Evolutionary conservation across 2,113 vertebrate species (phyloP).

Genomic region (Corapipo altera): DNA sequence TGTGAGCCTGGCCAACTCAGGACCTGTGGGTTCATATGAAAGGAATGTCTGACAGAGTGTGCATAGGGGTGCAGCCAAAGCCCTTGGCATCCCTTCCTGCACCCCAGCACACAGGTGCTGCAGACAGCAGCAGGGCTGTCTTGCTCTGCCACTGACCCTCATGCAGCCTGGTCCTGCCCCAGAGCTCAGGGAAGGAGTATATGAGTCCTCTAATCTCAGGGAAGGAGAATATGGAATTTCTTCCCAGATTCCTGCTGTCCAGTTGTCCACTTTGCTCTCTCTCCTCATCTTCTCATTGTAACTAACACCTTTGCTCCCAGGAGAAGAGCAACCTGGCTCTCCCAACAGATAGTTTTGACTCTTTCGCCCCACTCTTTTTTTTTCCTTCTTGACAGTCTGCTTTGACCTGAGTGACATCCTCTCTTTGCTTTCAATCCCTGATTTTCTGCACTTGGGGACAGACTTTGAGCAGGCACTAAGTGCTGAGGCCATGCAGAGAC

Average conservation of each 20-base stretch:
- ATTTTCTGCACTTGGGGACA: slow-evolving; percentile 43
- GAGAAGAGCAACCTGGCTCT: not conserved
- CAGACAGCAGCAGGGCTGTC: not conserved
- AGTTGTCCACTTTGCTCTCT: not conserved
- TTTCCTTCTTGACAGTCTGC: not conserved
- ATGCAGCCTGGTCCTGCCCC: not conserved
- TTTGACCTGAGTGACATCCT: slow-evolving; percentile 33
- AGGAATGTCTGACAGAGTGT: not conserved
- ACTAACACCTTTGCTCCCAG: not conserved
- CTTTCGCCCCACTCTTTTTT: rapidly evolving
- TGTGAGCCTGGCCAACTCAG: not conserved
- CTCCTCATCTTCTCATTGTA: not conserved
- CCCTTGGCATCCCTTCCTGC: not conserved
- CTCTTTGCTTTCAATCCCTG: not conserved
- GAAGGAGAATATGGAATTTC: not conserved
- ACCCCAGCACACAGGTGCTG: rapidly evolving
- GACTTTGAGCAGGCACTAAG: slow-evolving; percentile 37
- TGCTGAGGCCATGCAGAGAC: not conserved
- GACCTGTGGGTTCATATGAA: not conserved
- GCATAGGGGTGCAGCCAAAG: not conserved
- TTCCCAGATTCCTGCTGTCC: not conserved
- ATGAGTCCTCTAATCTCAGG: not conserved
- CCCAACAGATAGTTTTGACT: not conserved
- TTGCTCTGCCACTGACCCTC: not conserved
- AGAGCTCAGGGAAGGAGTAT: not conserved